Percentiles rank a stretch among this genome's conserved stretches.
These are phyloP conservation scores for Actinia tenebrosa DNA, from an alignment of 64 coral and sea anemone genomes.

Conservation along the genomic window DNA sequence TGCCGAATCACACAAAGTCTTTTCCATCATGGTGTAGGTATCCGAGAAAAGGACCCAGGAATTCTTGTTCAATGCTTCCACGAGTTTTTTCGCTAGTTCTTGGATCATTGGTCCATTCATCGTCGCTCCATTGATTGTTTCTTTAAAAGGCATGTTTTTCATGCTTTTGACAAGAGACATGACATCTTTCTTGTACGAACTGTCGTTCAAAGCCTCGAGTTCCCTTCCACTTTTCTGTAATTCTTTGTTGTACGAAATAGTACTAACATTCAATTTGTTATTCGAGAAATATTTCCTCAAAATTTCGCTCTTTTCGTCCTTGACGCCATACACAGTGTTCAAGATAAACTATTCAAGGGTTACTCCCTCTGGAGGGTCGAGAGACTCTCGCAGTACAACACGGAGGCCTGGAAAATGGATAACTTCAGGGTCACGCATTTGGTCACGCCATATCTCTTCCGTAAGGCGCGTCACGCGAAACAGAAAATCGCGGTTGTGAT, in stretches of 20 bases:
- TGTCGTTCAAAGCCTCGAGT: not conserved
- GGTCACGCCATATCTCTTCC: conserved; percentile 45
- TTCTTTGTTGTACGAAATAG: conserved; percentile 34
- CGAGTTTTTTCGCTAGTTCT: conserved; percentile 9
- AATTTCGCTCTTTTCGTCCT: conserved; percentile 13
- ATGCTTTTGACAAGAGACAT: conserved; percentile 34
- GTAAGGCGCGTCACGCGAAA: conserved; percentile 60
- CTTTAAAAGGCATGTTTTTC: conserved; percentile 36
- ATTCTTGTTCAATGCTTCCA: conserved; percentile 50
- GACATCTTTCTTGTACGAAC: conserved; percentile 27
- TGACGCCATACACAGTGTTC: not conserved
- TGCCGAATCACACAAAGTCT: conserved; percentile 15
- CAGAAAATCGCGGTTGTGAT: conserved; percentile 70
- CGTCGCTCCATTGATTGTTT: conserved; percentile 37
- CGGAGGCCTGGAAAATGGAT: conserved; percentile 35
- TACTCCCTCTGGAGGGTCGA: conserved; percentile 26
- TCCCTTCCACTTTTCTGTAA: conserved; percentile 20
- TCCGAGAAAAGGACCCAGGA: conserved; percentile 39
- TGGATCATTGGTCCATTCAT: conserved; percentile 52
- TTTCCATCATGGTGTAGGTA: conserved; percentile 28
- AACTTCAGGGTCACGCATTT: conserved; percentile 14
- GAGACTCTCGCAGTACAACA: conserved; percentile 33
- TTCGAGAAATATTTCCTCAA: conserved; percentile 56
- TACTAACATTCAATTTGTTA: conserved; percentile 20
- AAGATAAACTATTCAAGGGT: conserved; percentile 46